These are phyloP conservation scores for Ormyrus pomaceus DNA, from an alignment of 2,888 invertebrate genomes.

Conservation along the genomic window DNA sequence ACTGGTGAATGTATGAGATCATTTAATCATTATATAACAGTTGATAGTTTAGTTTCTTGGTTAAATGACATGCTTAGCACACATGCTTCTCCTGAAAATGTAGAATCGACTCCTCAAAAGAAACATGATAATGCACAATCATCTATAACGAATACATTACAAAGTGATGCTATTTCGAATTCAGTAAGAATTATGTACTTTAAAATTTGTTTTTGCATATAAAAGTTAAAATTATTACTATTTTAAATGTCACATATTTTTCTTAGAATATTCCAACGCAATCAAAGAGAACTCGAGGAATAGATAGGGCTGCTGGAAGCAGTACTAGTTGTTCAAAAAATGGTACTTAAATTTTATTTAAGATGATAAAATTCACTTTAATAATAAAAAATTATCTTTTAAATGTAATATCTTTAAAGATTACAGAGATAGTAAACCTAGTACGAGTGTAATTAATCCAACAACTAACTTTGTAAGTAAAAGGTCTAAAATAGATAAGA, in stretches of 20 bases:
- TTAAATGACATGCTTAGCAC: conserved; percentile 72
- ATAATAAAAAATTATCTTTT: conserved; percentile 4
- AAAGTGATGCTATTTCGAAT: conserved; percentile 52
- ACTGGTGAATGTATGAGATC: conserved; percentile 79
- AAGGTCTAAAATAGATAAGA: conserved; percentile 67
- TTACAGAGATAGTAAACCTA: conserved; percentile 55
- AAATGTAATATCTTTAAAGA: conserved; percentile 27
- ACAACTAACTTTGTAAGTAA: conserved; percentile 67
- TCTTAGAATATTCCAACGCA: conserved; percentile 48
- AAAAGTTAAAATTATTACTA: not conserved
- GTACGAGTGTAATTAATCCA: conserved; percentile 61
- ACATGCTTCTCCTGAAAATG: conserved; percentile 72
- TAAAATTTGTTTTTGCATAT: not conserved
- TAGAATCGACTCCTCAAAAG: conserved; percentile 60
- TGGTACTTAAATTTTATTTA: not conserved
- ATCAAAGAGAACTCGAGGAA: conserved; percentile 45
- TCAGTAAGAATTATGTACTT: conserved; percentile 39
- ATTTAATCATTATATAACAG: conserved; percentile 69
- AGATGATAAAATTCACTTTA: not conserved
- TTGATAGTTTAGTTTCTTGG: conserved; percentile 70
- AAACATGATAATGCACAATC: conserved; percentile 24
- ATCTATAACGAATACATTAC: conserved; percentile 57
- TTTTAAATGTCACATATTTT: not conserved
- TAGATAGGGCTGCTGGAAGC: conserved; percentile 42
- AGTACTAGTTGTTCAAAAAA: conserved; percentile 36